Evolutionary conservation across 2,113 vertebrate genomes (phyloP).

Genomic region (Tursiops truncatus): DNA sequence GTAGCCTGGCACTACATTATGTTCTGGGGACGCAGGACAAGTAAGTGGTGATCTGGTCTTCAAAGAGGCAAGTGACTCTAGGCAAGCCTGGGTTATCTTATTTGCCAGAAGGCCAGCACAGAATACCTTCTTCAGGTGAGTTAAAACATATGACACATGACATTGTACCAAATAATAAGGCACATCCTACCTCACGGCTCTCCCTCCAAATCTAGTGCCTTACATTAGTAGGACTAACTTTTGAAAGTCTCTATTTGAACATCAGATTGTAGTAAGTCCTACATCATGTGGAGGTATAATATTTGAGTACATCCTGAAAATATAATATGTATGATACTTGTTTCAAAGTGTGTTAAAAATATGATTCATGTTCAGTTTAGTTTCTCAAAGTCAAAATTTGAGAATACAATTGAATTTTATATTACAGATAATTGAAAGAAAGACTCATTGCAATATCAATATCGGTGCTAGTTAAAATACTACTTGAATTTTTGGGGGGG

Average conservation of each 20-base stretch:
- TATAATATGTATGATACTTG: neutral
- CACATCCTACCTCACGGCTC: neutral
- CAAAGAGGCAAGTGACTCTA: neutral
- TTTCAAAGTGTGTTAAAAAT: neutral
- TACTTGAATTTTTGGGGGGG: neutral
- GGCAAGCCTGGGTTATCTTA: neutral
- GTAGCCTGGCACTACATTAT: neutral
- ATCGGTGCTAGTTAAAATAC: neutral
- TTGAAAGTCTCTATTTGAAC: conserved; percentile 13
- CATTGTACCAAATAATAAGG: neutral
- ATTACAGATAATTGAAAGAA: neutral
- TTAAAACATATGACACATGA: neutral
- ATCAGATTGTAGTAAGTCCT: neutral
- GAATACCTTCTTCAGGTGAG: neutral
- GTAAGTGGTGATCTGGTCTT: neutral
- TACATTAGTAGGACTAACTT: neutral
- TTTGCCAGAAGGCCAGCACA: neutral
- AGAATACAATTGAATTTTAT: conserved; percentile 3
- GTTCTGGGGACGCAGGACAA: neutral
- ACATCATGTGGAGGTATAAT: neutral
- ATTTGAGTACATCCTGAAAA: conserved; percentile 5
- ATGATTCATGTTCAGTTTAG: neutral
- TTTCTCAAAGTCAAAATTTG: conserved; percentile 6
- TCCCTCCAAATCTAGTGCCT: neutral
- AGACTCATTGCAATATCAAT: neutral